Evolutionary conservation across 2,797 vertebrate genomes (phyloP), one percentile per base, ranked within the genome.

Genomic region (Enteromius afrohamiltoni): DNA sequence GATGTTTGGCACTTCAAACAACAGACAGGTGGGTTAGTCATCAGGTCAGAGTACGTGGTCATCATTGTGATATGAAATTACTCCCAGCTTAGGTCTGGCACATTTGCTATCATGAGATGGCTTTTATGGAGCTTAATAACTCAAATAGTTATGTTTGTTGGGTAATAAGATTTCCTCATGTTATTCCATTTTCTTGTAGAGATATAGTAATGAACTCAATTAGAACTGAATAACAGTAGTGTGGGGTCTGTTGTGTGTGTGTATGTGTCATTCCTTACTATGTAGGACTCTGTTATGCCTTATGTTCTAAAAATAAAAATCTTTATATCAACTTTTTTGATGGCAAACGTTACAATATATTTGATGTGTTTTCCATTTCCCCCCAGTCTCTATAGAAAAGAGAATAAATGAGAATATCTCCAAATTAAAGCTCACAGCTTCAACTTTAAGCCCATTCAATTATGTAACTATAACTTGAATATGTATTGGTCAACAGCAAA

Each of bases 191-290:
- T 83, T 53, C 51, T 83, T 68, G 47, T 29, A 68, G 49, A 83
- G 45, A n/a, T 49, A 75, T 62, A 67, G 17, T 68, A 84, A 80
- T 80, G 53, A 64, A 74, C 51, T 49, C 26, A 79, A 51, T 47
- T 80, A 86, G 26, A 45, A 47, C 6, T 53, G 37, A 85, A 86
- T 86, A 68, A 81, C 47, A 83, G 71, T 82, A 19, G 77, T 86
- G 34, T 77, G n/a, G 49, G 42, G 81, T 79, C 76, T 79, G 86
- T 65, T 84, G 75, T 64, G 13, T 14, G n/a, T 37, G 34, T 84
- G 75, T 64, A 11, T 14, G n/a, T 37, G 34, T 37, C 34, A 37
- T 60, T 78, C 26, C 42, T 34, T 62, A 16, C 5, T 62, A 62
- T 29, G 42, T 3, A 58, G 13, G 7, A 8, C 16, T 10, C 21